phyloP scores from a whole-genome alignment of 2,797 vertebrate species.

The Benthosema pterotum region DNA sequence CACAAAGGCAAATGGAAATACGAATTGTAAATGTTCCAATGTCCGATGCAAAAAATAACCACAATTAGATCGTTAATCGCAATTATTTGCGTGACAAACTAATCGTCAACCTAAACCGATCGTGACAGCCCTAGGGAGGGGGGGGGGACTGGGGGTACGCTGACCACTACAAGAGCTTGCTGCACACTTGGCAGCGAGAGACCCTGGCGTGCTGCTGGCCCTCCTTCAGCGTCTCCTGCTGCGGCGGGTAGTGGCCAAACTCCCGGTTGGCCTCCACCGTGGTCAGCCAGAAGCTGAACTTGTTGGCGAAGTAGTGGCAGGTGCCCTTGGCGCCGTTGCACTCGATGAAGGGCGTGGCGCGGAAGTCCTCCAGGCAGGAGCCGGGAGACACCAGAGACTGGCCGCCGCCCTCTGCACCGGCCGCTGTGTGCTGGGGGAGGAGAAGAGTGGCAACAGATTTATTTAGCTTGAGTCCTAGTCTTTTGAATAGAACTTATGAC shows the following conservation, averaged over 20 bases:
- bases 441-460: background rate
- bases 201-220: conserved; percentile 86
- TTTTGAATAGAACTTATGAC: too few species aligned
- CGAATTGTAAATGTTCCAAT: too few species aligned
- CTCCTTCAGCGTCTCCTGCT: conserved; percentile 88
- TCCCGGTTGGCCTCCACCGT: conserved; percentile 84
- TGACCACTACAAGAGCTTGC: conserved; percentile 88
- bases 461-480: background rate
- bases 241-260: conserved; percentile 78
- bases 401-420: conserved; percentile 90
- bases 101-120: too few species aligned
- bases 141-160: too few species aligned
- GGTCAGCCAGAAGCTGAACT: conserved; percentile 97
- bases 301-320: conserved; percentile 96
- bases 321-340: conserved; percentile 90
- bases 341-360: conserved; percentile 94
- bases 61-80: too few species aligned
- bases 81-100: too few species aligned
- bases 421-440: conserved; percentile 88
- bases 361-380: conserved; percentile 95
- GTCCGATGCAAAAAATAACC: too few species aligned
- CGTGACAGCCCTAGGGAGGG: too few species aligned
- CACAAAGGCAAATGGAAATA: too few species aligned
- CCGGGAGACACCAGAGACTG: conserved; percentile 94
- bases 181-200: conserved; percentile 97